phyloP scores from a whole-genome alignment of 64 coral and sea anemone species.

The Exaiptasia diaphana region DNA sequence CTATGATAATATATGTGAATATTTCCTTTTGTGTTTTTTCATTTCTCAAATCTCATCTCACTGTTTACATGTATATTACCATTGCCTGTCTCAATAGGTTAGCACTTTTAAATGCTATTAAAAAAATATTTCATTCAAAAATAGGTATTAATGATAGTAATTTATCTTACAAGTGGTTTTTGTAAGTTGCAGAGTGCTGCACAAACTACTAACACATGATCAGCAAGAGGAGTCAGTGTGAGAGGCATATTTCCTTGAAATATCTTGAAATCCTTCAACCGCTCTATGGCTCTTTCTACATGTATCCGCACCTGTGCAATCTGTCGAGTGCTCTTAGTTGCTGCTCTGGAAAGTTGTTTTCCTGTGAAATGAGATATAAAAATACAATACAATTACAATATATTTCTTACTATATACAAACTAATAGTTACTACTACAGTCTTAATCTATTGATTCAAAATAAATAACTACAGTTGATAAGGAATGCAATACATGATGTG shows the following conservation, averaged over 20 bases:
- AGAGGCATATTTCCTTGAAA: slow-evolving; percentile 35
- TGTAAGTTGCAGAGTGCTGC: slow-evolving; percentile 16
- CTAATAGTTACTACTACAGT: slow-evolving; percentile 12
- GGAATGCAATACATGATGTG: too few relatives aligned
- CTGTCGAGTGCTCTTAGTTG: background rate
- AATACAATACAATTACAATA: too few relatives aligned
- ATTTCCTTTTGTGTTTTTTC: too few relatives aligned
- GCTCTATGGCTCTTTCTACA: slow-evolving; percentile 41
- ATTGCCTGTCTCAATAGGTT: background rate
- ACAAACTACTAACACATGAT: slow-evolving; percentile 22
- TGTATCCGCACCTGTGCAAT: slow-evolving; percentile 57
- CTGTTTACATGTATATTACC: background rate
- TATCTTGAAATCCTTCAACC: slow-evolving; percentile 48
- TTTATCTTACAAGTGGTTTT: slow-evolving; percentile 1
- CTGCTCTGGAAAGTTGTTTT: slow-evolving; percentile 20
- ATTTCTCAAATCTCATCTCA: background rate
- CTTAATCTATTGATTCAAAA: slow-evolving; percentile 13
- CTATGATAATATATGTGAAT: too few relatives aligned
- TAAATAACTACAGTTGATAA: slow-evolving; percentile 21
- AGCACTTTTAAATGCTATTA: too few relatives aligned
- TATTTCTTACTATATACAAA: too few relatives aligned
- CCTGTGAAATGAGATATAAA: too few relatives aligned
- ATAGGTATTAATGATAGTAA: background rate
- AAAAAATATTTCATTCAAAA: too few relatives aligned
- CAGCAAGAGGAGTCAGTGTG: slow-evolving; percentile 13